These are phyloP conservation scores for Danio choprae DNA, from an alignment of 2,797 vertebrate species.

Conservation along the genomic window DNA sequence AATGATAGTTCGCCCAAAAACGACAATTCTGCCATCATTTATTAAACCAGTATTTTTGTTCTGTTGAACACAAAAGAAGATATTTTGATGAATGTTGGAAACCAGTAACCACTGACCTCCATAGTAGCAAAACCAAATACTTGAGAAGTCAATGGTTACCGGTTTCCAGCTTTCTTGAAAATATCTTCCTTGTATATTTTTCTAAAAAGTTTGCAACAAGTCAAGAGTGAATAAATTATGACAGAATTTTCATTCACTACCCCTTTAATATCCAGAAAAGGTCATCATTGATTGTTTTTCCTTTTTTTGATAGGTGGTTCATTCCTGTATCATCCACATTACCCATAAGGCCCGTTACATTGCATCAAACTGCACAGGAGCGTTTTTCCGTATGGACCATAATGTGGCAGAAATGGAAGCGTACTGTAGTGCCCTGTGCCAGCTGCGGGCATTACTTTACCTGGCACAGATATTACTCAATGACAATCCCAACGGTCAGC, in stretches of 20 bases:
- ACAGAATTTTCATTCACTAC: background rate
- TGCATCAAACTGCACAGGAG: slow-evolving; percentile 74
- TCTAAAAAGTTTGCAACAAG: too few species aligned
- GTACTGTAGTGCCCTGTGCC: slow-evolving; percentile 85
- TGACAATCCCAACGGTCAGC: slow-evolving; percentile 77
- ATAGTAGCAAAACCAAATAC: too few species aligned
- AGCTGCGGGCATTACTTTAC: slow-evolving; percentile 86
- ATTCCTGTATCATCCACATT: slow-evolving; percentile 84
- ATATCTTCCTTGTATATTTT: too few species aligned
- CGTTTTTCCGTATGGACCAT: slow-evolving; percentile 88
- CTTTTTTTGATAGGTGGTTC: slow-evolving; percentile 73
- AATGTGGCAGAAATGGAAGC: slow-evolving; percentile 86
- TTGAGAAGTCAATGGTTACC: too few species aligned
- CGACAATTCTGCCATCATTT: too few species aligned
- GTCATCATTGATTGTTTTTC: background rate
- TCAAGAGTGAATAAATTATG: too few species aligned
- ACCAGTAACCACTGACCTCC: too few species aligned
- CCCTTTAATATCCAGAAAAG: background rate
- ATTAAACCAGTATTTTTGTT: too few species aligned
- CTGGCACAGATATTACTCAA: slow-evolving; percentile 82
- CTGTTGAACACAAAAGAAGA: too few species aligned
- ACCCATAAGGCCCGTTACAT: slow-evolving; percentile 87
- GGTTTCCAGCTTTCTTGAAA: too few species aligned
- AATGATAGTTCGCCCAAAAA: too few species aligned
- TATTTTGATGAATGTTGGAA: too few species aligned